Percentiles rank a stretch among this genome's conserved stretches.
These are phyloP conservation scores for Tinamus major DNA, from an alignment of 2,797 vertebrate genomes.

Conservation along the genomic window DNA sequence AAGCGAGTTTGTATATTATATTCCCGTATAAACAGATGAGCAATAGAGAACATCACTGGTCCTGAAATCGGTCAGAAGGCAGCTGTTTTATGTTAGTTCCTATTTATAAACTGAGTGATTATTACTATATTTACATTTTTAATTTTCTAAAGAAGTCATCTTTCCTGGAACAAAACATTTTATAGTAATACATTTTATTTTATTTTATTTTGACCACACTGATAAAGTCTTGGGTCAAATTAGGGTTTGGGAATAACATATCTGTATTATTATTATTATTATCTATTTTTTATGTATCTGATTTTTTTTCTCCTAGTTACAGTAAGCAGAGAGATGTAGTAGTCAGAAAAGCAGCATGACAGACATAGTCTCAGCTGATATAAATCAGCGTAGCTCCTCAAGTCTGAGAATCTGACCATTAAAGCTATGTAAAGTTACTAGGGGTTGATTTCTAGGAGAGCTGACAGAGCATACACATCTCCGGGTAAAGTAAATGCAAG, in stretches of 20 bases:
- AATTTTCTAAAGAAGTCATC: background rate
- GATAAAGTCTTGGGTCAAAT: background rate
- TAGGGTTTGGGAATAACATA: background rate
- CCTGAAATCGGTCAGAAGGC: background rate
- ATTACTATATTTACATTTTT: background rate
- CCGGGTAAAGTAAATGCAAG: background rate
- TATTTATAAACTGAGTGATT: background rate
- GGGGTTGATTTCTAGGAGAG: constrained; percentile 14
- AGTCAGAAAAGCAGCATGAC: background rate
- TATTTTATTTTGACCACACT: background rate
- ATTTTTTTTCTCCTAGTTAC: background rate
- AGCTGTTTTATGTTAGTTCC: background rate
- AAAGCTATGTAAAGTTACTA: background rate
- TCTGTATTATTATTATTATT: background rate
- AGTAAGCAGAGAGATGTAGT: background rate
- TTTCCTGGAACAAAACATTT: background rate
- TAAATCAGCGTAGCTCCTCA: background rate
- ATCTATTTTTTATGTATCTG: background rate
- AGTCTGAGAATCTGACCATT: background rate
- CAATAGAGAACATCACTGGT: background rate
- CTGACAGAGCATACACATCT: background rate
- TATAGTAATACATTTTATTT: background rate
- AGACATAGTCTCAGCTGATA: background rate
- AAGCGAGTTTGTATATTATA: background rate
- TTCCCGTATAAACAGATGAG: background rate